Base-by-base conservation (phyloP, 1,140 invertebrate species). In the Neuroterus valhalla region DNA sequence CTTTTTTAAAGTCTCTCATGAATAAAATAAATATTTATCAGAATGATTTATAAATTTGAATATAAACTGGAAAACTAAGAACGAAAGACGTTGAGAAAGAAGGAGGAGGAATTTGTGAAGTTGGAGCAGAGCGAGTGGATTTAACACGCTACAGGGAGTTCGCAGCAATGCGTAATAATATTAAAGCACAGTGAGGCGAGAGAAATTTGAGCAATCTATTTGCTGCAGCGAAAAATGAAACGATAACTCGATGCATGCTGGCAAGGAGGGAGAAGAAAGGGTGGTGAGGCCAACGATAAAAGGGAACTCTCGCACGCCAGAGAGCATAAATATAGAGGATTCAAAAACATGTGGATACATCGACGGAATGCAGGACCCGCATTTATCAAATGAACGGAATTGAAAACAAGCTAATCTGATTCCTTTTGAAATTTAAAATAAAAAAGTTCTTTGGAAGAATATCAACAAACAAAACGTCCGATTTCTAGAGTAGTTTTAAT, bases 171-270 rank as follows among this genome's bases (percentile, higher is more conserved):
- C 52, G 52, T 62, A 62, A 62, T 62, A 62, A 31, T 62, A 62
- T 62, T 62, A 62, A 62, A 62, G 52, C 52, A 62, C 52, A 62
- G 52, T 62, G 52, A 62, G 52, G 31, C 21, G 52, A 31, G 52
- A 62, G 52, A 23, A 62, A 62, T 62, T 62, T 23, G 23, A 62
- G 52, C 15, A 62, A 62, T 26, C 23, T 62, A 62, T 62, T 62
- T 23, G 52, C 52, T 12, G 5, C 52, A 31, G 52, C 23, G 52
- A 62, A 62, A 62, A 62, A 62, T 62, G 52, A 62, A 62, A 62
- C 52, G 52, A 52, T 52, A 52, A 52, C 48, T 52, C 48, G 48
- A 52, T 52, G 48, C 17, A 52, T 52, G 48, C 8, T 52, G 48
- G 48, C 6, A 21, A 52, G 23, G 23, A 52, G 48, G 48, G 48